A percentile compares a stretch with the other conserved stretches of the same genome.
Evolutionary conservation across 2,888 invertebrate genomes (phyloP).

Genomic region (Agapostemon virescens): DNA sequence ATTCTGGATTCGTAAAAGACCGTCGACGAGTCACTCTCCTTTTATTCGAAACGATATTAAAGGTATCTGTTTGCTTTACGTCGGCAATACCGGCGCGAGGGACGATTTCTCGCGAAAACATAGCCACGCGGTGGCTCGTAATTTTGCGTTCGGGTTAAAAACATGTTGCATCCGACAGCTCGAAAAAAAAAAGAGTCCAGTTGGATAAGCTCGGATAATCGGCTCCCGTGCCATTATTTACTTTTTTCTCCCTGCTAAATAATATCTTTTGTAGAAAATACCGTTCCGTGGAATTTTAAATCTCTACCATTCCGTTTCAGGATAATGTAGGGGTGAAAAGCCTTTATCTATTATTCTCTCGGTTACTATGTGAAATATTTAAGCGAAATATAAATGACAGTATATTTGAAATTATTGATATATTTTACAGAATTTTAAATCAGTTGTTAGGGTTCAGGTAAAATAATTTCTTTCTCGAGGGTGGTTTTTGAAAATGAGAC

Average conservation of each 20-base stretch:
- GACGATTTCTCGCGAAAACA: neutral
- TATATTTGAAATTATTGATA: no score
- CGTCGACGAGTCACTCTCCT: neutral
- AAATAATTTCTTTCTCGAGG: no score
- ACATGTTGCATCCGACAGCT: neutral
- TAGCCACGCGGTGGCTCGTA: neutral
- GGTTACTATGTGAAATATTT: neutral
- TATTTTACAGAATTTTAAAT: no score
- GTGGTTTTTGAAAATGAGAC: no score
- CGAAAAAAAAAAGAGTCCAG: neutral
- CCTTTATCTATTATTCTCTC: neutral
- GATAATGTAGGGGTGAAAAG: no score
- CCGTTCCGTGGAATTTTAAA: no score
- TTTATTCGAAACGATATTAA: neutral
- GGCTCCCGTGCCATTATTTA: neutral
- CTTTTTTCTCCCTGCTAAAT: neutral
- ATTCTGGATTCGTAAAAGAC: constrained; percentile 10
- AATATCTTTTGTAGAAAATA: neutral
- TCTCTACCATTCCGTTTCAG: no score
- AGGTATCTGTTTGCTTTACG: neutral
- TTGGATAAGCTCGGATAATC: no score
- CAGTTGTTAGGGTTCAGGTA: no score
- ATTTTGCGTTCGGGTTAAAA: neutral
- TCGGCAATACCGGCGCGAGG: neutral
- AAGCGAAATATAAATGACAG: neutral